Percentiles rank a stretch among this genome's conserved stretches.
Evolutionary conservation across 1,140 invertebrate genomes (phyloP).

Genomic region (Ooceraea biroi): DNA sequence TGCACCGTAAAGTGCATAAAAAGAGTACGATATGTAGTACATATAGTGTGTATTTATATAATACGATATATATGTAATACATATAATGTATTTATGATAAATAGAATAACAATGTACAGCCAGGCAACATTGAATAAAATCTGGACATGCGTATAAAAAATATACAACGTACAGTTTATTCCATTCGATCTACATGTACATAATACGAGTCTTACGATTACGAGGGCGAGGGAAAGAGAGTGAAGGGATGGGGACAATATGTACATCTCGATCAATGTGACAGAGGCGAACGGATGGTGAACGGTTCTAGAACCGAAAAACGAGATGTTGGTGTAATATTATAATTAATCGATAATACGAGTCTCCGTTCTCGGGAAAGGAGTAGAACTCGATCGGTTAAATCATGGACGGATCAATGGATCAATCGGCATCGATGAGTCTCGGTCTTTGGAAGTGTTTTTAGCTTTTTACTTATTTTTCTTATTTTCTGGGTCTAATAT

Average conservation of each 20-base stretch:
- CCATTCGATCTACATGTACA: slow-evolving; percentile 78
- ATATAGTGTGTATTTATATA: slow-evolving; percentile 41
- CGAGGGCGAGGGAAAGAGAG: slow-evolving; percentile 65
- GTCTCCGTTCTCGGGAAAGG: not conserved
- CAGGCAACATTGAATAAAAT: slow-evolving; percentile 66
- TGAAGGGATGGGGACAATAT: slow-evolving; percentile 78
- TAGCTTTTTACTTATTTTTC: not conserved
- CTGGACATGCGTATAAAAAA: slow-evolving; percentile 80
- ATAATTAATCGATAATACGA: slow-evolving; percentile 25
- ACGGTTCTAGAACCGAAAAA: slow-evolving; percentile 16
- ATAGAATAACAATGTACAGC: slow-evolving; percentile 62
- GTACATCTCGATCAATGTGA: slow-evolving; percentile 83
- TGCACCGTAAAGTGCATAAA: slow-evolving; percentile 22
- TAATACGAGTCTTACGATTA: slow-evolving; percentile 70
- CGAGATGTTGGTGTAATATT: slow-evolving; percentile 44
- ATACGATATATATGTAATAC: slow-evolving; percentile 50
- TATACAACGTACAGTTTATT: slow-evolving; percentile 84
- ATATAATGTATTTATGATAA: slow-evolving; percentile 48
- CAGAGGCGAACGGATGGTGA: slow-evolving; percentile 68
- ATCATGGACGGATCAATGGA: slow-evolving; percentile 8
- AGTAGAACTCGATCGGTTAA: slow-evolving; percentile 12
- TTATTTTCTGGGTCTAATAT: not conserved
- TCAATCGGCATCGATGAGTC: slow-evolving; percentile 22
- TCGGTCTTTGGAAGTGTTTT: slow-evolving; percentile 10
- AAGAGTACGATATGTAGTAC: slow-evolving; percentile 45